Evolutionary conservation across 2,888 invertebrate species (phyloP), one percentile per base, ranked within the genome.

Genomic region (Phorcus lineatus): DNA sequence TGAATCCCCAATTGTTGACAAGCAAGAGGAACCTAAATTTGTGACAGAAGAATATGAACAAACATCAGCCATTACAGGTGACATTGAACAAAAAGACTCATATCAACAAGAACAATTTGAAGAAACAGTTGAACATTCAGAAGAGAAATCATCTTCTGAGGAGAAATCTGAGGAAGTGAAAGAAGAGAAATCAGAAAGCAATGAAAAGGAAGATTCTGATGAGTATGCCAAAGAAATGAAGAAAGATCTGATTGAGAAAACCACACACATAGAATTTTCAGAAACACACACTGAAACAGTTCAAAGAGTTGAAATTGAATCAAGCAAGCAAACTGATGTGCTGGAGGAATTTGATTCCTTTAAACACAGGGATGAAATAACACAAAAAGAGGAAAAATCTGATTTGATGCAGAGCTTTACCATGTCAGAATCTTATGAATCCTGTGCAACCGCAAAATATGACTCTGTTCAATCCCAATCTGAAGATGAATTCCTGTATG

Each of bases 121-220:
- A 67, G 70, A 70, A 17, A 70, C 28, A 13, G 36, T 36, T 6
- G 36, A 70, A 70, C 36, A 70, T 70, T 31, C 17, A 36, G 40
- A 47, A 11, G 13, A 40, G 22, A 40, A 47, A 22, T 19, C 57
- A 76, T 75, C 62, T 1, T 31, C n/a, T 31, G 76, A 28, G 53
- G 24, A 36, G 36, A 36, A 52, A 31, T 31, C 62, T 9, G 24
- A 31, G 36, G 77, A 80, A 28, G 70, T 66, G 19, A 67, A 52
- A 62, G 40, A 78, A 24, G 66, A 54, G 3, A 67, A 36, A 66
- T 19, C 19, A 70, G 74, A 77, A 13, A 57, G 22, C 31, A 52
- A 75, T 62, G 78, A 66, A 19, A 53, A 67, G 19, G 53, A 66
- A 77, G 40, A 24, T 53, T 53, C 74, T 16, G 82, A 83, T 19